Evolutionary conservation across 2,888 invertebrate genomes (phyloP).

Genomic region (Dasypogon diadema): DNA sequence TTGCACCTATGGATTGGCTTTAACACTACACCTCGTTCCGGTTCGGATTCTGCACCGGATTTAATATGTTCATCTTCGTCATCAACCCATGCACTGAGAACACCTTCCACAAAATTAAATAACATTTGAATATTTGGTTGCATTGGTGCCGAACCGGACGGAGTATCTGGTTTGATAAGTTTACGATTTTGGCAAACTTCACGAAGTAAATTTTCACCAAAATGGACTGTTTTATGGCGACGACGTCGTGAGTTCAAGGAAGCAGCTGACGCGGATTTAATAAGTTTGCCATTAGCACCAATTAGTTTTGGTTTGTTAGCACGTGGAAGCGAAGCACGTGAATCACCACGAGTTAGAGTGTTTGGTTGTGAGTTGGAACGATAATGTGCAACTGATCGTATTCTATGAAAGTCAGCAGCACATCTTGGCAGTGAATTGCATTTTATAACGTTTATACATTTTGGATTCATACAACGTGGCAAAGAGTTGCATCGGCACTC

Average conservation of each 20-base stretch:
- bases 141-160: slow-evolving; percentile 70
- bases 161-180: slow-evolving; percentile 69
- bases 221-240: slow-evolving; percentile 83
- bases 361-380: slow-evolving; percentile 68
- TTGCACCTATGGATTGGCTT: slow-evolving; percentile 69
- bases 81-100: slow-evolving; percentile 83
- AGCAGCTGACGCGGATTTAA: slow-evolving; percentile 72
- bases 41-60: slow-evolving; percentile 80
- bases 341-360: slow-evolving; percentile 66
- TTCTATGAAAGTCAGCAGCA: slow-evolving; percentile 67
- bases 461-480: slow-evolving; percentile 67
- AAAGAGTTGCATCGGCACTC: slow-evolving; percentile 66
- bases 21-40: slow-evolving; percentile 73
- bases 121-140: slow-evolving; percentile 84
- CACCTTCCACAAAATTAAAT: slow-evolving; percentile 85
- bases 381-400: slow-evolving; percentile 60
- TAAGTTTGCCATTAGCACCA: slow-evolving; percentile 62
- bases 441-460: slow-evolving; percentile 68
- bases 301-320: slow-evolving; percentile 56
- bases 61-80: slow-evolving; percentile 74
- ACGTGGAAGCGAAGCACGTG: slow-evolving; percentile 63
- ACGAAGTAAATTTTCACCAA: slow-evolving; percentile 80
- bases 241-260: slow-evolving; percentile 77
- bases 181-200: slow-evolving; percentile 81
- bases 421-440: slow-evolving; percentile 70